Percentiles rank a stretch among this genome's conserved stretches.
Evolutionary conservation across 2,113 vertebrate genomes (phyloP).

Genomic region (Triplophysa dalaica): DNA sequence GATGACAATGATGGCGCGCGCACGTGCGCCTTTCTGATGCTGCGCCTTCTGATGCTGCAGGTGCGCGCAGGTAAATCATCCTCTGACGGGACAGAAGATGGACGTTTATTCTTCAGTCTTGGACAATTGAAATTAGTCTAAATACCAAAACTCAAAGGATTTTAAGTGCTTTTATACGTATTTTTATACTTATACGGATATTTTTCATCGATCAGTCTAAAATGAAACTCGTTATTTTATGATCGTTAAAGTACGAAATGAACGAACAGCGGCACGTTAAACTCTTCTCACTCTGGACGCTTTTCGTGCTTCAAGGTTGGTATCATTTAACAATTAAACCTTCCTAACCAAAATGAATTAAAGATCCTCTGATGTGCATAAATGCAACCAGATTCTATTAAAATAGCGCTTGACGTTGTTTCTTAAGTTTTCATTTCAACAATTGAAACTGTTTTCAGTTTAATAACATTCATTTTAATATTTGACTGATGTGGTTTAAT

Average conservation of each 20-base stretch:
- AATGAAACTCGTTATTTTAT: constrained; percentile 76
- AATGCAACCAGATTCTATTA: too few relatives aligned
- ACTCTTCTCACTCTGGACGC: constrained; percentile 86
- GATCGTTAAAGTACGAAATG: constrained; percentile 84
- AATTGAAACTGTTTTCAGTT: too few relatives aligned
- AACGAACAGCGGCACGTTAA: constrained; percentile 85
- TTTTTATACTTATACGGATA: not conserved
- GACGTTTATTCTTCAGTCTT: constrained; percentile 22
- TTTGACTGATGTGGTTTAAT: too few relatives aligned
- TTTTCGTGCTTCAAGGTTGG: constrained; percentile 89
- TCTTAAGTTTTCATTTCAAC: too few relatives aligned
- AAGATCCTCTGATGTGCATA: too few relatives aligned
- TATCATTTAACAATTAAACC: constrained; percentile 1
- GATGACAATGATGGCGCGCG: not conserved
- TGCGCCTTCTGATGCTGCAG: constrained; percentile 17
- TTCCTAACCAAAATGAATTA: not conserved
- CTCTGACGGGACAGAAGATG: constrained; percentile 28
- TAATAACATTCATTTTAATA: too few relatives aligned
- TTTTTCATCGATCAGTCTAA: not conserved
- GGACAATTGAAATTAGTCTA: constrained; percentile 50
- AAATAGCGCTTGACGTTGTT: too few relatives aligned
- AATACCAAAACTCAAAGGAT: constrained; percentile 36
- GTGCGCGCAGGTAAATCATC: constrained; percentile 5
- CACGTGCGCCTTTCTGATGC: constrained; percentile 6
- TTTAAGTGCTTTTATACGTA: not conserved